A percentile compares a stretch with the other conserved stretches of the same genome.
phyloP scores from a whole-genome alignment of 2,888 invertebrate species.

The Branchinecta sandiegonensis region DNA sequence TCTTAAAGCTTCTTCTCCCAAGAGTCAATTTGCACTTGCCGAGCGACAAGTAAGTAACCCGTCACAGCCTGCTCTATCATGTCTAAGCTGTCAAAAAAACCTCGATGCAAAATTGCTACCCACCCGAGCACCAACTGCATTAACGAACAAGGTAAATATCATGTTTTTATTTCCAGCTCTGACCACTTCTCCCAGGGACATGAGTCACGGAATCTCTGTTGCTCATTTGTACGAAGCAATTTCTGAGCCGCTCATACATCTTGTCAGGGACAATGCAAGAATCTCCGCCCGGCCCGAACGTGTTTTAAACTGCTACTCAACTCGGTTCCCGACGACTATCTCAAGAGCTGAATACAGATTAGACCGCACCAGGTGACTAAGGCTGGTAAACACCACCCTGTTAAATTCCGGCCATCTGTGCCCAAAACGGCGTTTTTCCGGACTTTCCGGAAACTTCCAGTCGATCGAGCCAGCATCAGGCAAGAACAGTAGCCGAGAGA shows the following conservation, averaged over 20 bases:
- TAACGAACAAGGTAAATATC: too few species aligned
- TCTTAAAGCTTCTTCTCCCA: too few species aligned
- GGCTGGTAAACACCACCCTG: not conserved
- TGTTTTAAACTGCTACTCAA: conserved; percentile 8
- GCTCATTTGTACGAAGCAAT: not conserved
- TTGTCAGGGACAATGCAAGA: not conserved
- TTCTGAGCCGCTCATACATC: conserved; percentile 9
- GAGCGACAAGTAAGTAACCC: too few species aligned
- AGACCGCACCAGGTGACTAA: conserved; percentile 15
- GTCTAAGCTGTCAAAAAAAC: too few species aligned
- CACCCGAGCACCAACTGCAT: too few species aligned
- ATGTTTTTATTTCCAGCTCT: too few species aligned
- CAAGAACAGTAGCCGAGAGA: not conserved
- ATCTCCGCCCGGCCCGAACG: conserved; percentile 5
- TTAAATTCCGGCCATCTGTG: not conserved
- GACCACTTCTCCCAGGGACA: too few species aligned
- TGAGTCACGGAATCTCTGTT: too few species aligned
- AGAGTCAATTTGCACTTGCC: too few species aligned
- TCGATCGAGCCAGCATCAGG: not conserved
- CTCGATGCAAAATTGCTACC: too few species aligned
- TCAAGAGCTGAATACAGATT: conserved; percentile 16
- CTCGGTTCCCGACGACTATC: not conserved
- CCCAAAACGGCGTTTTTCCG: not conserved
- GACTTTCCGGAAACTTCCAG: not conserved
- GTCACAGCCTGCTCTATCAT: too few species aligned